Evolutionary conservation across 2,888 invertebrate genomes (phyloP), one percentile per base, ranked within the genome.

Genomic region (Idaea straminata): DNA sequence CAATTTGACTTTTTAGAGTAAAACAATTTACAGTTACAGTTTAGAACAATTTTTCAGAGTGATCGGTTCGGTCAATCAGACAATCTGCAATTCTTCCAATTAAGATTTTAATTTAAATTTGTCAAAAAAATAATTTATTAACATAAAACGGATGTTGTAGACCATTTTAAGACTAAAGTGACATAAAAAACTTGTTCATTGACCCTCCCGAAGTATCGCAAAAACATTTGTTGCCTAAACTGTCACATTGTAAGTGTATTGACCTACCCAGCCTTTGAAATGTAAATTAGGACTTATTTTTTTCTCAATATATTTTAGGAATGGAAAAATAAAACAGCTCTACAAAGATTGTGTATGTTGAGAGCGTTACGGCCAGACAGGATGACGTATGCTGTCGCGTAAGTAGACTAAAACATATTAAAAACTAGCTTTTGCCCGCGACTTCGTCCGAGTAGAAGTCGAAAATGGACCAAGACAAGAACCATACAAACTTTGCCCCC

Each of bases 291-390:
- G 47, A 47, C 10, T 16, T 36, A 57, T 59, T 63, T 57, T 61
- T 57, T 62, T n/a, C 63, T 34, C 7, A 1, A 5, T 59, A 65
- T 66, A 72, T 81, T 74, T 59, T 64, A 93, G 89, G 99, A 99
- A 89, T 99, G 99, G 99, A 99, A 99, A 88, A 98, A 97, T 82
- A 99, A 98, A 93, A 96, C 97, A 0, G 96, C 98, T 0, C 91
- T 99, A 25, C 99, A 99, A 84, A 94, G 98, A 73, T 91, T 99
- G n/a, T 99, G 98, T 83, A 99, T 99, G 97, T 94, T 99, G 93
- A 94, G 99, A 83, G 98, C 98, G 0, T 88, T 99, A 16, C 91
- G 99, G 74, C 98, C 99, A 0, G 99, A 99, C 86, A 94, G 99
- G 77, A 99, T 99, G 98, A 98, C 98, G 0, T 98, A 99, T 90